Percentiles rank a stretch among this genome's conserved stretches.
Evolutionary conservation across 37 sponge, comb jelly and placozoan species (phyloP).

Genomic region (Agelas oroides): DNA sequence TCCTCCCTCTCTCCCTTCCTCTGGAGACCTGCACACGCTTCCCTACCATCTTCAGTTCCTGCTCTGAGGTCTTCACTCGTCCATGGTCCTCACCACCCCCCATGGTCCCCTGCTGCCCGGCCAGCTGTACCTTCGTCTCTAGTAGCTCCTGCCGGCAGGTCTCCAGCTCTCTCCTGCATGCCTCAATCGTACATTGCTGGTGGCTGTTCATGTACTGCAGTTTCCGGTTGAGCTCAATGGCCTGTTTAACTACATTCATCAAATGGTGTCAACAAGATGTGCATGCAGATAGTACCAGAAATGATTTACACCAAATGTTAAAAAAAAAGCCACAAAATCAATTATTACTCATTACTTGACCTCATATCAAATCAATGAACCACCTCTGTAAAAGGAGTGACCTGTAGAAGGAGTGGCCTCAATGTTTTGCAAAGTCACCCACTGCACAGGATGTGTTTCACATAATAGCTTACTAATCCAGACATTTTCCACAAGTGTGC

Average conservation of each 20-base stretch:
- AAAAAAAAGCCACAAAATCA: no score
- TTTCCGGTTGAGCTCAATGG: constrained; percentile 46
- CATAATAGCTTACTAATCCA: no score
- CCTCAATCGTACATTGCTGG: constrained; percentile 57
- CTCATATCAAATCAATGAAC: no score
- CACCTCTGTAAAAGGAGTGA: no score
- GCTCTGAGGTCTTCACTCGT: constrained; percentile 23
- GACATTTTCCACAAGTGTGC: no score
- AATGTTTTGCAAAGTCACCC: no score
- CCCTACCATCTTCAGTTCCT: constrained; percentile 77
- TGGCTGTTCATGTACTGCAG: constrained; percentile 64
- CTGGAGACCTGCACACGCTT: neutral
- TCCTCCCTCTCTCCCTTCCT: neutral
- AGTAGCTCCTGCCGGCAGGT: constrained; percentile 27
- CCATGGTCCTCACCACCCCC: neutral
- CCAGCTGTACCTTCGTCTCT: constrained; percentile 10
- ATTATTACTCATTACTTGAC: no score
- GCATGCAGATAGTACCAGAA: neutral
- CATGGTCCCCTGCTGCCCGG: neutral
- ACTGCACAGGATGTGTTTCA: no score
- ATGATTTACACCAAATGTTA: no score
- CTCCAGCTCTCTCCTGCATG: constrained; percentile 40
- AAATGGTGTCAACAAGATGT: neutral
- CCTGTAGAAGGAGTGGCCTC: no score
- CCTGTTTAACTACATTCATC: constrained; percentile 3